Conservation (phyloP, 92 coral and sea anemone genomes). For the Bergia puertoricense region DNA sequence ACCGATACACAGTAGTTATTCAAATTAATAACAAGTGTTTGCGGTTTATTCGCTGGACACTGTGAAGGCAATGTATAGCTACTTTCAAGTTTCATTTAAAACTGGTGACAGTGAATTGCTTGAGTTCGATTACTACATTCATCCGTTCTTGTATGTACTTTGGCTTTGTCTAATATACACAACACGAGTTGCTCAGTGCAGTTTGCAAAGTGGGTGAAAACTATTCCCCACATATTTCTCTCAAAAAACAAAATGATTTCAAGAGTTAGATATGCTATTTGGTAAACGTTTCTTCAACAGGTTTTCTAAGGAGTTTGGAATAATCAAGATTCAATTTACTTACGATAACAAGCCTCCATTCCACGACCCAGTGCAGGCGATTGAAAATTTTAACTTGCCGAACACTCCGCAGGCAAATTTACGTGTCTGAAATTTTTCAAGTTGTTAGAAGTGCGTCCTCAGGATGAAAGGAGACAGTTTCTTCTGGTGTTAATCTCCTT, state of each 20-base stretch:
- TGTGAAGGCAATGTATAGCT: background rate
- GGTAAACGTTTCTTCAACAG: no score
- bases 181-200: background rate
- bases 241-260: background rate
- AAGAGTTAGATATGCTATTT: background rate
- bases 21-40: no score
- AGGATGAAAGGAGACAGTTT: background rate
- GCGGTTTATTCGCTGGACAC: background rate
- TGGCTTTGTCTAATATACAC: background rate
- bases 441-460: background rate
- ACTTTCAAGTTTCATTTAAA: no score
- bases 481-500: background rate
- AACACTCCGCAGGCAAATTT: background rate
- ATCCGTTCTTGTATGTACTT: background rate
- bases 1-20: background rate
- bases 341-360: slow-evolving; percentile 1
- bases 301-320: background rate
- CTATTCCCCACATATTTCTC: background rate
- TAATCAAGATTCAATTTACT: background rate
- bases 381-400: background rate
- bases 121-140: background rate
- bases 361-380: background rate
- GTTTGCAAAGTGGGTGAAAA: background rate
- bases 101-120: background rate
- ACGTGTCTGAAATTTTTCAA: background rate